Conservation (phyloP, 2,888 invertebrate species). For the Euphydryas editha region DNA sequence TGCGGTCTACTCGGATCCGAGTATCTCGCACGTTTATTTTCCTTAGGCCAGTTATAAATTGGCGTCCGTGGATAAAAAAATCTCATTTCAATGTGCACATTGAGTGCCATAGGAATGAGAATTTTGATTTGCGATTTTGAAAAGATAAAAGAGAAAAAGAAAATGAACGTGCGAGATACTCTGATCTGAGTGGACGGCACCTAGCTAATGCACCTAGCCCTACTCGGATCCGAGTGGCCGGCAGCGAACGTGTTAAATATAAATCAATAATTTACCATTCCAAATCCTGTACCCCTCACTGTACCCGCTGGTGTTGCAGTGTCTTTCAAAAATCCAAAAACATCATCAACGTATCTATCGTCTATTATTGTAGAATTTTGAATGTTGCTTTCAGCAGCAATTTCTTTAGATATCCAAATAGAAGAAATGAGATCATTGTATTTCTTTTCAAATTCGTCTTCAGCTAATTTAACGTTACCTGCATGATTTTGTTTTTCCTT, state of each 20-base stretch:
- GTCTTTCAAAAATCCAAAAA: constrained; percentile 87
- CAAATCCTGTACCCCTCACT: constrained; percentile 79
- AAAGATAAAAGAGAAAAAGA: too few species aligned
- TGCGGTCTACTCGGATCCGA: too few species aligned
- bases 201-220: too few species aligned
- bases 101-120: too few species aligned
- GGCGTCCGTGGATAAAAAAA: too few species aligned
- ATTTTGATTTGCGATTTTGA: too few species aligned
- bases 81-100: too few species aligned
- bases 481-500: constrained; percentile 83
- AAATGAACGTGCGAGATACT: too few species aligned
- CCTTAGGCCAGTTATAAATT: too few species aligned
- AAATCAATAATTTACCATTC: constrained; percentile 61
- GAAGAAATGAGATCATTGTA: constrained; percentile 76
- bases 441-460: constrained; percentile 87
- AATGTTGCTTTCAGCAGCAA: constrained; percentile 77
- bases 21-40: too few species aligned
- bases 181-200: too few species aligned
- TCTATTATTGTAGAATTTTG: constrained; percentile 77
- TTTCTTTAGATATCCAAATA: constrained; percentile 83
- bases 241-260: not conserved
- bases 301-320: constrained; percentile 75
- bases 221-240: too few species aligned
- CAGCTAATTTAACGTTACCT: constrained; percentile 86
- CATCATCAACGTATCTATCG: constrained; percentile 85